phyloP scores from a whole-genome alignment of 2,888 invertebrate genomes.

The Diplazon laetatorius region DNA sequence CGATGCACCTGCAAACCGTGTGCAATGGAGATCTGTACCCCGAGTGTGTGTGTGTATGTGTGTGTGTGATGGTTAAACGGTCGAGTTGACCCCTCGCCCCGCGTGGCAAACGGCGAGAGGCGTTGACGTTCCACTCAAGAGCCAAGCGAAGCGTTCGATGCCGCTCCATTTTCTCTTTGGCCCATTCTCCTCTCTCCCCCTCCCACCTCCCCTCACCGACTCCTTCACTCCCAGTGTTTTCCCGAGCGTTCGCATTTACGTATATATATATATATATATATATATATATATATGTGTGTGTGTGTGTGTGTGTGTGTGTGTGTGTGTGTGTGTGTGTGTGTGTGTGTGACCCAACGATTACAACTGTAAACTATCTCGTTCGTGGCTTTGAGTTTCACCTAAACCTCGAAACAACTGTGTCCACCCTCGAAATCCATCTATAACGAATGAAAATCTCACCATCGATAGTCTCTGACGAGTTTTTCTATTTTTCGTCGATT shows the following conservation, averaged over 20 bases:
- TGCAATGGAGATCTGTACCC: too few species aligned
- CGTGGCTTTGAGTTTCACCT: neutral
- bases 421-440: neutral
- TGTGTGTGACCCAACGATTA: neutral
- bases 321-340: too few species aligned
- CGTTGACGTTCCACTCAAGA: conserved; percentile 61
- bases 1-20: conserved; percentile 22
- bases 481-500: neutral
- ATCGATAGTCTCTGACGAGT: neutral
- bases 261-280: neutral
- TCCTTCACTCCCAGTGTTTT: conserved; percentile 43
- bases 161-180: conserved; percentile 63
- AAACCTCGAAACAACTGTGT: neutral
- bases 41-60: too few species aligned
- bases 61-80: conserved; percentile 58
- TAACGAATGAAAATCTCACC: neutral
- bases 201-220: too few species aligned
- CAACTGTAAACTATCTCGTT: conserved; percentile 4
- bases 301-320: too few species aligned
- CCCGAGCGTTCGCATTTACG: conserved; percentile 34
- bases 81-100: conserved; percentile 61
- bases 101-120: conserved; percentile 39
- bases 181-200: too few species aligned
- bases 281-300: neutral
- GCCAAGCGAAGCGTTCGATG: conserved; percentile 63